Percentiles rank a stretch among this genome's conserved stretches.
These are phyloP conservation scores for Elephantulus edwardii DNA, from an alignment of 2,113 vertebrate genomes.

Conservation along the genomic window DNA sequence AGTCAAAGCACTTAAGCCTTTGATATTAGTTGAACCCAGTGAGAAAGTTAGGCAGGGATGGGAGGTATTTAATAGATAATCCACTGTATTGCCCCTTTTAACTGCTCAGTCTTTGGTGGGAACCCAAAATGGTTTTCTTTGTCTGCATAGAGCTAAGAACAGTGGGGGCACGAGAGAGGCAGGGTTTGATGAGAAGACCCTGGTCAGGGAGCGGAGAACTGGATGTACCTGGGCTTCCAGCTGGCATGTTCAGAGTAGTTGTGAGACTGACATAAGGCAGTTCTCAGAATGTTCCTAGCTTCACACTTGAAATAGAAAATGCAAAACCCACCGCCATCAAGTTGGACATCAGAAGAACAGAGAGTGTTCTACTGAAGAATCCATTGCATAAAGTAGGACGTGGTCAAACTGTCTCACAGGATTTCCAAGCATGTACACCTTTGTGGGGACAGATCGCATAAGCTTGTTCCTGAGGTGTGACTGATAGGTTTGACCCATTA, in stretches of 20 bases:
- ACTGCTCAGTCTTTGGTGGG: conserved; percentile 8
- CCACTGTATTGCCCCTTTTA: neutral
- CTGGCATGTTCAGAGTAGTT: neutral
- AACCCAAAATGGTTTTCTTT: conserved; percentile 23
- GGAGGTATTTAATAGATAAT: conserved; percentile 53
- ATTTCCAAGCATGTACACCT: too few species aligned
- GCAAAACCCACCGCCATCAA: too few species aligned
- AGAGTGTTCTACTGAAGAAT: too few species aligned
- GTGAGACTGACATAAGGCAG: neutral
- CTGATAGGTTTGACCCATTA: too few species aligned
- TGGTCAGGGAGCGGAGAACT: too few species aligned
- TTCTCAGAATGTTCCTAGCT: neutral
- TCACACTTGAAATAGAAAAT: neutral
- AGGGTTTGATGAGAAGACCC: neutral
- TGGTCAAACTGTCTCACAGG: too few species aligned
- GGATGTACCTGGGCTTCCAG: neutral
- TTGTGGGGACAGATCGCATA: too few species aligned
- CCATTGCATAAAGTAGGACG: too few species aligned
- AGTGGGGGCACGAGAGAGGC: neutral
- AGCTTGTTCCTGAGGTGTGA: too few species aligned
- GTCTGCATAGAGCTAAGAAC: neutral
- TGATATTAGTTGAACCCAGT: conserved; percentile 54
- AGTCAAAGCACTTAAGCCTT: conserved; percentile 49
- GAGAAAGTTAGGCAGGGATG: conserved; percentile 48
- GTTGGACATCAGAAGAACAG: too few species aligned